Evolutionary conservation across 2,888 invertebrate genomes (phyloP), one percentile per base, ranked within the genome.

Genomic region (Chymomyza fuscimana): DNA sequence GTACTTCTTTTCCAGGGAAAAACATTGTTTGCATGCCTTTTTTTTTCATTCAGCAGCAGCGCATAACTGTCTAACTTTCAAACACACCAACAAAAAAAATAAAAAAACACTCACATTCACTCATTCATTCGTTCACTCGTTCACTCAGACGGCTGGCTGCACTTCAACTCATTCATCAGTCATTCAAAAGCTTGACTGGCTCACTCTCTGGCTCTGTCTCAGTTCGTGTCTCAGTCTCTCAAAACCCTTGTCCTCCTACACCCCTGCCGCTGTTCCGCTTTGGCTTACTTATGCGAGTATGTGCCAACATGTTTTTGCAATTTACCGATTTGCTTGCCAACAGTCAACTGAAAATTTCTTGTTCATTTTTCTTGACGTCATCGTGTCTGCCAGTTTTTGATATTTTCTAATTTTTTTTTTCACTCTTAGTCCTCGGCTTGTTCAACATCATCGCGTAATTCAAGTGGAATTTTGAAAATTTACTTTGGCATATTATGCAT

Each of bases 231-330:
- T 25, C 25, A 25, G 25, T 25, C 25, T 4, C 25, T 3, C 25
- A 25, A 25, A 1, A 4, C 25, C 25, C 25, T 4, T 25, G 2
- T 25, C 4, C 25, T 25, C 25, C 2, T 25, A 25, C 25, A 25
- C 25, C 25, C 25, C 19, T 19, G 19, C 19, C 1, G 32, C 32
- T 32, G 32, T 3, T 2, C 32, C 10, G 25, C 58, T 58, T 25
- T 25, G 25, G 9, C 25, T 15, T 4, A 16, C 10, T 9, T 32
- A 7, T 2, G 32, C 32, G 32, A 2, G n/a, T 16, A 29, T 59
- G 59, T 50, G 59, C 70, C 80, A 82, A 88, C 87, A 86, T 86
- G 85, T 88, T 87, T 86, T 86, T 82, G 87, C 85, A 88, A 86
- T 88, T 86, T 86, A 77, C 79, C 82, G 87, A 85, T 86, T 85